Evolutionary conservation across 2,888 invertebrate species (phyloP), one percentile per base, ranked within the genome.

Genomic region (Pristionchus arcanus): DNA sequence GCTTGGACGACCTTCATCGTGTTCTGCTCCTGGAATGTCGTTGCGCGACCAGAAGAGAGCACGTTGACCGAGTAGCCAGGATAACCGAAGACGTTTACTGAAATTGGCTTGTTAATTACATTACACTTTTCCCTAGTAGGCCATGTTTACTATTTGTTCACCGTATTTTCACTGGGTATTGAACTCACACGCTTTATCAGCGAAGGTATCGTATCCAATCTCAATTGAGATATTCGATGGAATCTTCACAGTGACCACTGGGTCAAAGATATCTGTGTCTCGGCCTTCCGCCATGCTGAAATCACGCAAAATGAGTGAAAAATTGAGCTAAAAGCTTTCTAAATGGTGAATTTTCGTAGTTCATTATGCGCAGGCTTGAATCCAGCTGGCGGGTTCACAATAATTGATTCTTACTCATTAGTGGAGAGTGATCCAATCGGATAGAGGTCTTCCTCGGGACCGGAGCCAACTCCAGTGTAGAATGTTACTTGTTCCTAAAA

Each of bases 1-100:
- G 59, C 84, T n/a, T 85, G 84, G 25, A 85, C 63, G 37, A 85
- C 84, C 84, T 85, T 85, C 84, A 85, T 85, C 25, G 84, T 85
- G 84, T 85, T 85, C 34, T 85, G 84, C 34, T 85, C 84, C 49
- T 85, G 84, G 59, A 85, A 85, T 21, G 84, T 85, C 59, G 55
- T 59, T 21, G 59, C 63, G n/a, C 34, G n/a, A 4, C 84, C 84
- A 7, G 84, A 85, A 0, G 49, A 49, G 31, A 85, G 28, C 19
- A 85, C 63, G 25, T 55, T 59, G 16, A 59, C 63, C 4, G 59
- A 63, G 49, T 85, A 63, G 34, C 84, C 84, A 21, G 84, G 84
- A n/a, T 59, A 85, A 34, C 59, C 84, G 31, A 63, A 59, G 5
- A 85, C 63, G 84, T 55, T 59, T 25, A 85, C 84, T 85, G 83